Evolutionary conservation across 2,888 invertebrate species (phyloP).

Genomic region (Cordylochernes scorpioides): DNA sequence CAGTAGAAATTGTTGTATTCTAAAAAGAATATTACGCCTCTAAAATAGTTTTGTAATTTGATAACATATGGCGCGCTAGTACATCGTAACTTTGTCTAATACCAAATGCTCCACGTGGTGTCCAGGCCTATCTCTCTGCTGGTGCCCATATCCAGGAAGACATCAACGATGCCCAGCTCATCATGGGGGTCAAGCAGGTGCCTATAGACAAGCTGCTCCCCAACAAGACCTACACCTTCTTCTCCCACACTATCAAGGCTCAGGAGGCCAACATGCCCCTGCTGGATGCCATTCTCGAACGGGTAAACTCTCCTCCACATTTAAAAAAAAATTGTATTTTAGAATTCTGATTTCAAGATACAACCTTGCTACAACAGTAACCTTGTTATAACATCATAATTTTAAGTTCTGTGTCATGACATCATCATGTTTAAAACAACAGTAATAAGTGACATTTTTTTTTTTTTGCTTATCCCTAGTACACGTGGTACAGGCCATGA

Average conservation of each 20-base stretch:
- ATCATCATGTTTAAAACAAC: neutral
- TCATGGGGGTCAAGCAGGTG: conserved; percentile 89
- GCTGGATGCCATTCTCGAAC: conserved; percentile 77
- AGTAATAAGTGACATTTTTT: neutral
- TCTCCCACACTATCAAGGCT: conserved; percentile 97
- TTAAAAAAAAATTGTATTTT: neutral
- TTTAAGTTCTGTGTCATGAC: no score
- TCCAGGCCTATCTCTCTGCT: conserved; percentile 57
- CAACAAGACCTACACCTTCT: conserved; percentile 90
- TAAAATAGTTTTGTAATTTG: neutral
- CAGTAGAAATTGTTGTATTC: no score
- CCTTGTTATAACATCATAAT: no score
- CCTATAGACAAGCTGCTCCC: conserved; percentile 75
- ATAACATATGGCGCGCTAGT: no score
- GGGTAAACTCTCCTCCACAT: no score
- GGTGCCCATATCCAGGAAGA: conserved; percentile 87
- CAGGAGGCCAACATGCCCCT: conserved; percentile 94
- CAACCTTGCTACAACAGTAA: neutral
- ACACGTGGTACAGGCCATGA: no score
- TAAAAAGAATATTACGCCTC: no score
- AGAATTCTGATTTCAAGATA: neutral
- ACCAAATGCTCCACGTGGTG: no score
- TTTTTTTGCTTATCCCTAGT: no score
- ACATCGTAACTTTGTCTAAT: no score
- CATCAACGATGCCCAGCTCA: conserved; percentile 76